Evolutionary conservation across 2,113 vertebrate genomes (phyloP).

Genomic region (Lucifuga dentata): DNA sequence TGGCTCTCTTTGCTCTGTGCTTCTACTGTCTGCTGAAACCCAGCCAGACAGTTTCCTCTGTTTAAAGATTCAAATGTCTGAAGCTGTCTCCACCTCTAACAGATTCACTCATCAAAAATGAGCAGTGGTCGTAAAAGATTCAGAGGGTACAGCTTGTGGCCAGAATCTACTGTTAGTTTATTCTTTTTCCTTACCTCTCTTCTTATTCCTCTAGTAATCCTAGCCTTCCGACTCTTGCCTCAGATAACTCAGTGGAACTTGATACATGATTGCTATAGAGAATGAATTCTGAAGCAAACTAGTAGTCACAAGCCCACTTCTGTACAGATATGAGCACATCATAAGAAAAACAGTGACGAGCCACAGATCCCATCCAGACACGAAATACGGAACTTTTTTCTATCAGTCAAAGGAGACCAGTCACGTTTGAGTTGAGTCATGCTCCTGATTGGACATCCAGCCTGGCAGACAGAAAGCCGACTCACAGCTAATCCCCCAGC

Average conservation of each 20-base stretch:
- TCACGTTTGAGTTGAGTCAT: slow-evolving; percentile 40
- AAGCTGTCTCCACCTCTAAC: slow-evolving; percentile 68
- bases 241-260: slow-evolving; percentile 11
- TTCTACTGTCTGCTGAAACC: slow-evolving; percentile 52
- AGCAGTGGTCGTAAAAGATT: slow-evolving; percentile 71
- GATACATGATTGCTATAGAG: background rate
- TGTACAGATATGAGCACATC: no score
- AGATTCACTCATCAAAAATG: slow-evolving; percentile 68
- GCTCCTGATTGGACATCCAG: slow-evolving; percentile 14
- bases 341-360: no score
- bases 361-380: no score
- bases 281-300: background rate
- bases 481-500: slow-evolving; percentile 18
- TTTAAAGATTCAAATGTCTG: slow-evolving; percentile 75
- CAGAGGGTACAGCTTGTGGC: slow-evolving; percentile 65
- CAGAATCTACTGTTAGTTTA: slow-evolving; percentile 38
- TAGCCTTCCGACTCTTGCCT: slow-evolving; percentile 1
- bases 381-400: no score
- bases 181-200: background rate
- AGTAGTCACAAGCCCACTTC: no score
- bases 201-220: no score
- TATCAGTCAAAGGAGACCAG: no score
- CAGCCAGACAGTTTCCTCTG: slow-evolving; percentile 66
- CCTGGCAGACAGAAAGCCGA: slow-evolving; percentile 29
- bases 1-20: slow-evolving; percentile 25